phyloP scores from a whole-genome alignment of 2,888 invertebrate genomes.

The Megalurothrips usitatus region DNA sequence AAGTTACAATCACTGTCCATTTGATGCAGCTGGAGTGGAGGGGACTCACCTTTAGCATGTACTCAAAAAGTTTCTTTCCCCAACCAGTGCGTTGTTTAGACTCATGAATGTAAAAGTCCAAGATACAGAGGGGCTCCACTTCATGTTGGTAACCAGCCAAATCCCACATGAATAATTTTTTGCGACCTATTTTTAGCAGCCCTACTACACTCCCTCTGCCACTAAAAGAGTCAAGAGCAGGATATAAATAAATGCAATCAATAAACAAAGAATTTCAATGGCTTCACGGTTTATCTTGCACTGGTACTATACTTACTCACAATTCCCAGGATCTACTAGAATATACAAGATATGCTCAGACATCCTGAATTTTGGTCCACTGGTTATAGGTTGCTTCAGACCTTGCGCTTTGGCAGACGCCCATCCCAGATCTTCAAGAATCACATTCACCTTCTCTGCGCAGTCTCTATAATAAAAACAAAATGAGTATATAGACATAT shows the following conservation, averaged over 20 bases:
- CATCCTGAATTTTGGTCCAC: conserved; percentile 61
- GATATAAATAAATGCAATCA: conserved; percentile 36
- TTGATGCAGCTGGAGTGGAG: background rate
- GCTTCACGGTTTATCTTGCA: background rate
- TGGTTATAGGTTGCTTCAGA: conserved; percentile 67
- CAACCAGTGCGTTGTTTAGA: conserved; percentile 78
- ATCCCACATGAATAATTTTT: conserved; percentile 83
- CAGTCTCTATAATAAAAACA: conserved; percentile 53
- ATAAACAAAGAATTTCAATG: background rate
- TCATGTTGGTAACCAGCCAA: conserved; percentile 66
- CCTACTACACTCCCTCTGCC: conserved; percentile 70
- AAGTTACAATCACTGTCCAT: background rate
- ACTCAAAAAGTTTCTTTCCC: conserved; percentile 79
- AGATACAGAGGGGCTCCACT: conserved; percentile 76
- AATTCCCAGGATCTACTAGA: conserved; percentile 52
- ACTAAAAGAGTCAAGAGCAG: conserved; percentile 48
- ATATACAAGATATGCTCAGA: conserved; percentile 55
- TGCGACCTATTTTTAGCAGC: conserved; percentile 82
- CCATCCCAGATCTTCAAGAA: conserved; percentile 67
- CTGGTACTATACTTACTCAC: conserved; percentile 51
- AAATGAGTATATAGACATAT: background rate
- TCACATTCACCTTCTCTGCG: conserved; percentile 55
- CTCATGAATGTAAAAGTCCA: conserved; percentile 90
- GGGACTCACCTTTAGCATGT: conserved; percentile 71
- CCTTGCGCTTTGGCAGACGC: conserved; percentile 71